These are phyloP conservation scores for Arrhamphus sclerolepis DNA, from an alignment of 2,797 vertebrate species.

Conservation along the genomic window DNA sequence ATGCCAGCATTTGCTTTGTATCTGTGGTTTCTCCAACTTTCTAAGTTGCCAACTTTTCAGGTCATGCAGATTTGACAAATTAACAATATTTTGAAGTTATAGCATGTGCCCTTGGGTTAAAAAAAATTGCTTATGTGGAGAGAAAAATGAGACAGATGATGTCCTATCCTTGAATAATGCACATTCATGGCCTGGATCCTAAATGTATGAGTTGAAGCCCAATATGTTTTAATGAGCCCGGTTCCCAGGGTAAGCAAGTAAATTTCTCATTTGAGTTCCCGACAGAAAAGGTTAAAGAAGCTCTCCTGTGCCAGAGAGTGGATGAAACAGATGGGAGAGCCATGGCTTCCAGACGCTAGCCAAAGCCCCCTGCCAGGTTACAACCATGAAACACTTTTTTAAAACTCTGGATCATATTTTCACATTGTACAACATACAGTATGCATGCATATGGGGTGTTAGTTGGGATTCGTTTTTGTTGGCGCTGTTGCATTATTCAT, in stretches of 20 bases:
- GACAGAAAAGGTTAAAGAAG: slow-evolving; percentile 64
- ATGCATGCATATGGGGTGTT: not conserved
- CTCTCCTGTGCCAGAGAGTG: slow-evolving; percentile 21
- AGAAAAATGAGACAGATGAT: slow-evolving; percentile 51
- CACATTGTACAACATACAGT: slow-evolving; percentile 18
- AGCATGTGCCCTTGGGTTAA: slow-evolving; percentile 17
- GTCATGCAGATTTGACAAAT: not conserved
- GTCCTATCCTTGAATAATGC: slow-evolving; percentile 60
- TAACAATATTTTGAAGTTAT: slow-evolving; percentile 17
- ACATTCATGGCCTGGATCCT: slow-evolving; percentile 63
- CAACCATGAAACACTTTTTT: not conserved
- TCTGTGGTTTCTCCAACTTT: not conserved
- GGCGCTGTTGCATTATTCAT: slow-evolving; percentile 51
- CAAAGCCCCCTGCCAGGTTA: slow-evolving; percentile 21
- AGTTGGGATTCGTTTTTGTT: not conserved
- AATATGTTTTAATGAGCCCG: slow-evolving; percentile 70
- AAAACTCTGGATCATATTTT: not conserved
- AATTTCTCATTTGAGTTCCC: slow-evolving; percentile 64
- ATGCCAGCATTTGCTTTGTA: no score
- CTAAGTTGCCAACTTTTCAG: slow-evolving; percentile 12
- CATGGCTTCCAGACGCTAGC: slow-evolving; percentile 1
- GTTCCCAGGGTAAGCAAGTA: slow-evolving; percentile 47
- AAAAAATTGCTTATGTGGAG: slow-evolving; percentile 13
- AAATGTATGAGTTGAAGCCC: slow-evolving; percentile 42
- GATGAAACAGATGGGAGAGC: slow-evolving; percentile 19